These are phyloP conservation scores for Beroe forskalii DNA, from an alignment of 37 sponge, comb jelly and placozoan genomes.

Conservation along the genomic window DNA sequence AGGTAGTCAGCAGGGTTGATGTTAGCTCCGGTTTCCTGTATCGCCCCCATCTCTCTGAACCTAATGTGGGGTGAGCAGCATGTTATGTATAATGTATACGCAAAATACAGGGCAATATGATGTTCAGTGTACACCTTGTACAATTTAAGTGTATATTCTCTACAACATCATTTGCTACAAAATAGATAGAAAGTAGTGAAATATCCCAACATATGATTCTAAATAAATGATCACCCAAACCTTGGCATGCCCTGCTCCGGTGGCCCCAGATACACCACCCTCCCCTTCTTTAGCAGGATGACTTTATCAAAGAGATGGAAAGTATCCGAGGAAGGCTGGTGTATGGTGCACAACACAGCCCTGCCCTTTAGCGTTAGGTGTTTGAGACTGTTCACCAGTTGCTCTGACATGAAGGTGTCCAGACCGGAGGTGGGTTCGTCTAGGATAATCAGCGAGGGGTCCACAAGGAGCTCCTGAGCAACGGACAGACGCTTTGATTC, in stretches of 20 bases:
- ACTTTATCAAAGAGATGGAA: slow-evolving; percentile 35
- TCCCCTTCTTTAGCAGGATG: neutral
- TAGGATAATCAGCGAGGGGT: slow-evolving; percentile 16
- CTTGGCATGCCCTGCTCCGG: neutral
- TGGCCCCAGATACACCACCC: neutral
- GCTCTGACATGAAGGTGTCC: slow-evolving; percentile 52
- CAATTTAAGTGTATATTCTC: too few species aligned
- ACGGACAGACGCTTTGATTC: slow-evolving; percentile 30
- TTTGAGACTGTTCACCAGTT: slow-evolving; percentile 32
- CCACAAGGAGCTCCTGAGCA: slow-evolving; percentile 27
- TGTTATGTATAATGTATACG: too few species aligned
- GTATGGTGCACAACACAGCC: neutral
- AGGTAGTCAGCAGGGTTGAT: slow-evolving; percentile 50
- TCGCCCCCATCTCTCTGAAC: too few species aligned
- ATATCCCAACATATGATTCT: too few species aligned
- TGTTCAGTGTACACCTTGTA: too few species aligned
- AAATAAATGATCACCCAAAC: too few species aligned
- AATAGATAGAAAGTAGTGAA: too few species aligned
- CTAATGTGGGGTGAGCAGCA: too few species aligned
- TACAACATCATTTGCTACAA: too few species aligned
- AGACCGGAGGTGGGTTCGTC: slow-evolving; percentile 44
- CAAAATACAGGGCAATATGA: too few species aligned
- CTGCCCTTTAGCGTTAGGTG: slow-evolving; percentile 12
- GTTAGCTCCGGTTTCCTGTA: neutral
- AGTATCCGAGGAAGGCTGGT: slow-evolving; percentile 29